phyloP scores from a whole-genome alignment of 2,797 vertebrate genomes.

The Mallotus villosus region DNA sequence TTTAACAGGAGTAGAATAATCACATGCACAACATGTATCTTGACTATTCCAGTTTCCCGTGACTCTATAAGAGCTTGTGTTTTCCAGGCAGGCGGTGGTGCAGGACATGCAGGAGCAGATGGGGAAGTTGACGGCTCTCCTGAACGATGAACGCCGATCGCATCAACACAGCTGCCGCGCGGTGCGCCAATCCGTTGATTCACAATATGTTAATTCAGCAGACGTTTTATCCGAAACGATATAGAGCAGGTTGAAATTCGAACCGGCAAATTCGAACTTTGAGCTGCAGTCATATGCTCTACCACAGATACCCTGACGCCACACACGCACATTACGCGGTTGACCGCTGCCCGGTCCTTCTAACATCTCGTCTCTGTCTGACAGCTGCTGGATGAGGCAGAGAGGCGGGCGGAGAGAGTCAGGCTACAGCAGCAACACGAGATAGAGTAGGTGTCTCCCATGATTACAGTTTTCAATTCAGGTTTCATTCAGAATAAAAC shows the following conservation, averaged over 20 bases:
- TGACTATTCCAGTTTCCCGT: background rate
- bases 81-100: slow-evolving; percentile 30
- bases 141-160: slow-evolving; percentile 56
- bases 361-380: background rate
- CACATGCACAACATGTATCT: background rate
- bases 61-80: background rate
- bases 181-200: slow-evolving; percentile 1
- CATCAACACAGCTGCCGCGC: slow-evolving; percentile 25
- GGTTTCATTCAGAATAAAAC: background rate
- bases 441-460: slow-evolving; percentile 20
- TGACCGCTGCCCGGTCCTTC: background rate
- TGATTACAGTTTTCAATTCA: background rate
- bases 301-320: background rate
- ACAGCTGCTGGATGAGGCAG: slow-evolving; percentile 24
- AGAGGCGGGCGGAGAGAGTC: slow-evolving; percentile 40
- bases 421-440: slow-evolving; percentile 52
- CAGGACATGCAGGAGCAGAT: slow-evolving; percentile 47
- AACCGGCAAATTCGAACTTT: too few species aligned
- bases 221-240: too few species aligned
- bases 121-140: slow-evolving; percentile 47
- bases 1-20: background rate
- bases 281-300: too few species aligned
- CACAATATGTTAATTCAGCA: background rate
- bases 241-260: too few species aligned
- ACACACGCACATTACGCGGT: background rate